These are phyloP conservation scores for Rafetus swinhoei DNA, from an alignment of 2,113 vertebrate species.

Conservation along the genomic window DNA sequence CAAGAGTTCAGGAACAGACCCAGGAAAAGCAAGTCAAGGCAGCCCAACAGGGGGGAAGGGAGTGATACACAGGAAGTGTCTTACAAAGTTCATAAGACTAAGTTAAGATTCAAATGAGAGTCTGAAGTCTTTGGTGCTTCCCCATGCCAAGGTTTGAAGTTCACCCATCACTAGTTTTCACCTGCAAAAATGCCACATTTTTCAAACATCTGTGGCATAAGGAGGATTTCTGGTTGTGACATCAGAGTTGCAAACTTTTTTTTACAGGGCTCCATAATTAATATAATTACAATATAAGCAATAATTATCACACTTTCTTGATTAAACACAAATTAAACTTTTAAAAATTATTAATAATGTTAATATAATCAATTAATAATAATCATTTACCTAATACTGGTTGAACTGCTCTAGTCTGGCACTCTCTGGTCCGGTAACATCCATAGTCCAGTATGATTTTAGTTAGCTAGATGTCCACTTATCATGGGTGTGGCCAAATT, in stretches of 20 bases:
- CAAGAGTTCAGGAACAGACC: background rate
- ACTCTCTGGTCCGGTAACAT: too few species aligned
- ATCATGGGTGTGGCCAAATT: too few species aligned
- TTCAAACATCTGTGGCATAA: background rate
- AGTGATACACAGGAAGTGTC: background rate
- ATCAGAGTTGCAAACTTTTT: background rate
- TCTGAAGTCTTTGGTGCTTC: background rate
- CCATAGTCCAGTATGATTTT: too few species aligned
- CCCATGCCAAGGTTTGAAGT: background rate
- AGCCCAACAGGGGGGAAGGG: accelerated
- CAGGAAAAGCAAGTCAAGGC: background rate
- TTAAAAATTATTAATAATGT: background rate
- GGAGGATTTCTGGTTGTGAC: background rate
- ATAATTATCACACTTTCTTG: background rate
- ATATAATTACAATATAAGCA: background rate
- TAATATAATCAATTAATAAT: background rate
- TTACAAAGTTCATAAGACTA: background rate
- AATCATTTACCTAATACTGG: background rate
- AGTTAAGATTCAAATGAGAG: background rate
- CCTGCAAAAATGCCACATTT: background rate
- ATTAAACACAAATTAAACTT: background rate
- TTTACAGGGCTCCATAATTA: background rate
- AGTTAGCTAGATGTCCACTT: too few species aligned
- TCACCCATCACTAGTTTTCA: background rate
- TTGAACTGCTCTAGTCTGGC: too few species aligned